phyloP scores from a whole-genome alignment of 2,797 vertebrate species.

The Echiichthys vipera region DNA sequence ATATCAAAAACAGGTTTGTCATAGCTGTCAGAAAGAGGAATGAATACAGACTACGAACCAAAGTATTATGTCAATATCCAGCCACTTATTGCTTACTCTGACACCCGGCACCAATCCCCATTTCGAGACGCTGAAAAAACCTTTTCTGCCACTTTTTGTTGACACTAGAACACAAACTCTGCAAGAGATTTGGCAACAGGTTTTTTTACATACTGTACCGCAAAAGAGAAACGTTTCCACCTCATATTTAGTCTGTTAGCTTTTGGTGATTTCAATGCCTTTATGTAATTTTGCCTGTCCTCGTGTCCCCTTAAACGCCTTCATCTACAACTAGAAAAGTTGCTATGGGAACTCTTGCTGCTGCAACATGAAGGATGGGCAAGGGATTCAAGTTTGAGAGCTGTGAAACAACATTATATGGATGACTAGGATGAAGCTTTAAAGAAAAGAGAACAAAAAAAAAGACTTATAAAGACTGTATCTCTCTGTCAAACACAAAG shows the following conservation, averaged over 20 bases:
- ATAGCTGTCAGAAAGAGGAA: conserved; percentile 74
- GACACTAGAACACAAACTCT: conserved; percentile 57
- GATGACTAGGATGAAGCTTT: conserved; percentile 38
- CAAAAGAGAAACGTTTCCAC: conserved; percentile 26
- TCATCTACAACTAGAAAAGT: conserved; percentile 60
- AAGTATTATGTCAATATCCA: conserved; percentile 68
- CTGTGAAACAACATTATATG: conserved; percentile 67
- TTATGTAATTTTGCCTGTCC: conserved; percentile 27
- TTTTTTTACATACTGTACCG: conserved; percentile 40
- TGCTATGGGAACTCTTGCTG: conserved; percentile 73
- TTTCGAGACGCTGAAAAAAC: conserved; percentile 51
- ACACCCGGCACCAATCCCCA: conserved; percentile 63
- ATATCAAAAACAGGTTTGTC: conserved; percentile 68
- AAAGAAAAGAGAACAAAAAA: conserved; percentile 33
- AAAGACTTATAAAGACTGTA: conserved; percentile 32
- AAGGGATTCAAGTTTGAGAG: conserved; percentile 60
- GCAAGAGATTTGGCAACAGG: conserved; percentile 43
- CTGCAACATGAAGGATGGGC: conserved; percentile 62
- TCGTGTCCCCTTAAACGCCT: conserved; percentile 20
- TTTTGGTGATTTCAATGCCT: conserved; percentile 16
- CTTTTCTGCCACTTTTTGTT: conserved; percentile 65
- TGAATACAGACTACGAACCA: conserved; percentile 59
- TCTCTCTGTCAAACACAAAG: conserved; percentile 49
- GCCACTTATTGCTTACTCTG: conserved; percentile 64
- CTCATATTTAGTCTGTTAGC: conserved; percentile 8